These are phyloP conservation scores for Chaetorhynchus papuensis DNA, from an alignment of 2,113 vertebrate genomes.

Conservation along the genomic window DNA sequence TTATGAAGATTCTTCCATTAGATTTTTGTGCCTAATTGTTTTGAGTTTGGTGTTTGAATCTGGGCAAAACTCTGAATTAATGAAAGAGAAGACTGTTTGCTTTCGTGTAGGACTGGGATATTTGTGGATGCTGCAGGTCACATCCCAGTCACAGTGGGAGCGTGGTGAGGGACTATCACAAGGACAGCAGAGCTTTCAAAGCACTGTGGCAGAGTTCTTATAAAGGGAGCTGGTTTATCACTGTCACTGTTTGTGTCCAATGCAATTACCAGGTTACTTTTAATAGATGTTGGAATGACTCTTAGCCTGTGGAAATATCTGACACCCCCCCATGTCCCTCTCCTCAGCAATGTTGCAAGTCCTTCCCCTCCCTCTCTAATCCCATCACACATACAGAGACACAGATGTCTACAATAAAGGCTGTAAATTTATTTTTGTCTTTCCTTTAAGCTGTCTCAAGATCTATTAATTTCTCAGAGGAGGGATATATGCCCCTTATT, in stretches of 20 bases:
- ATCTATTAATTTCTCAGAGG: background rate
- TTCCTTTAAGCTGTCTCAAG: background rate
- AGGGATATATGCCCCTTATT: background rate
- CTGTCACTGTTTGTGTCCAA: background rate
- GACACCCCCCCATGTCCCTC: fast-evolving
- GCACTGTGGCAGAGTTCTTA: background rate
- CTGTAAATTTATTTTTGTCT: background rate
- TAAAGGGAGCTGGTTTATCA: background rate
- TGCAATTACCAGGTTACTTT: background rate
- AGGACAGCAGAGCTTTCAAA: background rate
- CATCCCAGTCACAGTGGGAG: background rate
- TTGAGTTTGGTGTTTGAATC: background rate
- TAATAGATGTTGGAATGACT: background rate
- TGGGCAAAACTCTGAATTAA: background rate
- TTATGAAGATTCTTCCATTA: background rate
- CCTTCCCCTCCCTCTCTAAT: background rate
- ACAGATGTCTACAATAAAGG: background rate
- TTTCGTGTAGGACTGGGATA: background rate
- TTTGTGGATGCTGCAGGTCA: background rate
- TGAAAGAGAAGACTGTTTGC: background rate
- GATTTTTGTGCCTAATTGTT: background rate
- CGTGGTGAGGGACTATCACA: background rate
- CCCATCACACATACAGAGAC: background rate
- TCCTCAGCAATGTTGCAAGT: background rate
- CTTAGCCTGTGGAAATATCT: background rate